Conservation (phyloP, 2,113 vertebrate species). For the Scomber scombrus region DNA sequence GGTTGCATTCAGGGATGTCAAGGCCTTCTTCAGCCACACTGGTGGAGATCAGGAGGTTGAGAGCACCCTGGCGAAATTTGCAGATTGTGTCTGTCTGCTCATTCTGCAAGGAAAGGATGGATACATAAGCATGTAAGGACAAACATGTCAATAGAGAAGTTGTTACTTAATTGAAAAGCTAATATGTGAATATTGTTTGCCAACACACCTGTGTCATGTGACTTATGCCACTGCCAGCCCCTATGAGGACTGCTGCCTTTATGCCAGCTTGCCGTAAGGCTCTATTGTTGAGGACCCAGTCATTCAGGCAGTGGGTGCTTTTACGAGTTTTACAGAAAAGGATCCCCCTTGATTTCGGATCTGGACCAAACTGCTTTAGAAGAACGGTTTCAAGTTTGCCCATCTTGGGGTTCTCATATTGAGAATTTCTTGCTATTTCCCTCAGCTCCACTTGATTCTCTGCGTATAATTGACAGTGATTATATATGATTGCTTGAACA, state of each 20-base stretch:
- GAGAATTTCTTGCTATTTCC: conserved; percentile 47
- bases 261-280: conserved; percentile 74
- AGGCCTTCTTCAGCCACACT: conserved; percentile 95
- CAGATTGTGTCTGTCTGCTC: conserved; percentile 88
- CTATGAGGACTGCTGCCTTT: conserved; percentile 84
- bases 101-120: conserved; percentile 57
- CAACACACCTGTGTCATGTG: conserved; percentile 92
- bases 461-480: conserved; percentile 64
- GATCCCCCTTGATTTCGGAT: conserved; percentile 81
- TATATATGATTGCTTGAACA: background rate
- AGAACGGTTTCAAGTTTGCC: conserved; percentile 85
- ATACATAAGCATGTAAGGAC: background rate
- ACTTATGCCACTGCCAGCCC: conserved; percentile 84
- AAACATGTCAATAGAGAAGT: background rate
- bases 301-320: conserved; percentile 84
- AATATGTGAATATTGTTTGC: background rate
- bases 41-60: conserved; percentile 95
- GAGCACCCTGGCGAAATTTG: conserved; percentile 82
- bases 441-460: conserved; percentile 80
- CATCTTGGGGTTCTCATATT: conserved; percentile 90
- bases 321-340: conserved; percentile 90
- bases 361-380: conserved; percentile 80
- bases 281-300: conserved; percentile 86
- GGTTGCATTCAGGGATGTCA: conserved; percentile 91
- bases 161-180: background rate